Conservation (phyloP, 2,888 invertebrate species). For the Julus scanicus region DNA sequence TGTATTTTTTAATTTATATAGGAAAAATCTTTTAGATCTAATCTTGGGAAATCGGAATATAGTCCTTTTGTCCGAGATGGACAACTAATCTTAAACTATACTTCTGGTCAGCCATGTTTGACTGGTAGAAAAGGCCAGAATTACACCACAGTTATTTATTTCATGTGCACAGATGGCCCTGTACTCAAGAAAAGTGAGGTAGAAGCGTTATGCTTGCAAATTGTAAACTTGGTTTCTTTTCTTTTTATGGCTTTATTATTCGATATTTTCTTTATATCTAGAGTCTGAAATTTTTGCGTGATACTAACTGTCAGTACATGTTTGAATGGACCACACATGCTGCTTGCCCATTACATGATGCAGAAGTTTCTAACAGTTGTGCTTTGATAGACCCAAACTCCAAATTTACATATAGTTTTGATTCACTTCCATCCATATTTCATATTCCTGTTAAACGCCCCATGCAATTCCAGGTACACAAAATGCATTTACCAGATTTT, state of each 20-base stretch:
- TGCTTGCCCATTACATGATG: slow-evolving; percentile 38
- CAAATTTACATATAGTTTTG: slow-evolving; percentile 45
- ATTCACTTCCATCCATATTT: neutral
- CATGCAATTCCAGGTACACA: neutral
- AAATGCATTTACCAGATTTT: neutral
- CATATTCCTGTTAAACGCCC: slow-evolving; percentile 10
- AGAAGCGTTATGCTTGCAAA: neutral
- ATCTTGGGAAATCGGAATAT: slow-evolving; percentile 46
- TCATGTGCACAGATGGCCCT: slow-evolving; percentile 48
- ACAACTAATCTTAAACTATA: slow-evolving; percentile 53
- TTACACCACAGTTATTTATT: slow-evolving; percentile 55
- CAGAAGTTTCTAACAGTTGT: neutral
- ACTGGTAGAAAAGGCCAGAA: slow-evolving; percentile 18
- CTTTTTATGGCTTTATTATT: neutral
- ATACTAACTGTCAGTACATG: slow-evolving; percentile 5
- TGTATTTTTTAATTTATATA: neutral
- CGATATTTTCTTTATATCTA: neutral
- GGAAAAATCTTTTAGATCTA: slow-evolving; percentile 34
- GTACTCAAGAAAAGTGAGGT: neutral
- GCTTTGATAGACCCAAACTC: slow-evolving; percentile 1
- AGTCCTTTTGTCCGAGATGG: slow-evolving; percentile 52
- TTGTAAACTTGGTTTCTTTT: neutral
- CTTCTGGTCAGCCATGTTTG: slow-evolving; percentile 53
- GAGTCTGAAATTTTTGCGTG: slow-evolving; percentile 14
- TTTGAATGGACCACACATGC: slow-evolving; percentile 50